phyloP scores from a whole-genome alignment of 1,140 invertebrate species.

The Aphidius gifuensis region DNA sequence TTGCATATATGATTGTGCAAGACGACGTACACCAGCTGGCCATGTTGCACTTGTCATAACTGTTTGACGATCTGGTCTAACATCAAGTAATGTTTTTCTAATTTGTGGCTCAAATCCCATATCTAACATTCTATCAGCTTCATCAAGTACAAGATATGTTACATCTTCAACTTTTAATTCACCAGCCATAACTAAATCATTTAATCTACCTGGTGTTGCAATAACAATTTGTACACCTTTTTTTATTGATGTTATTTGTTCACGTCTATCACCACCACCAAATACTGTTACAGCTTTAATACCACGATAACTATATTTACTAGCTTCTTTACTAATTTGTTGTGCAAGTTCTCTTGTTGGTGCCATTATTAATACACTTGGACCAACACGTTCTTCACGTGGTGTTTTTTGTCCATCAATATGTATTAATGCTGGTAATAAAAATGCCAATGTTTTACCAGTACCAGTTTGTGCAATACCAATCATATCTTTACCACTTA shows the following conservation, averaged over 20 bases:
- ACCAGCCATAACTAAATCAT: slow-evolving; percentile 69
- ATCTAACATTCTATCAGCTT: slow-evolving; percentile 84
- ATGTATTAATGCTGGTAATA: slow-evolving; percentile 86
- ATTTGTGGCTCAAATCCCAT: slow-evolving; percentile 90
- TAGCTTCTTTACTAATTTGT: slow-evolving; percentile 86
- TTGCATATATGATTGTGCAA: slow-evolving; percentile 82
- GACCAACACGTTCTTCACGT: slow-evolving; percentile 67
- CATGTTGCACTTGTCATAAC: slow-evolving; percentile 90
- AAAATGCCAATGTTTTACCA: slow-evolving; percentile 85
- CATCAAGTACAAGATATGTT: slow-evolving; percentile 89
- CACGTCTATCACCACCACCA: slow-evolving; percentile 74
- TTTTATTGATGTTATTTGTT: slow-evolving; percentile 70
- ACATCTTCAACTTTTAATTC: slow-evolving; percentile 70
- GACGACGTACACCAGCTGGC: slow-evolving; percentile 75
- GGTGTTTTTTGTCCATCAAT: slow-evolving; percentile 76
- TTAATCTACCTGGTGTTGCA: slow-evolving; percentile 84
- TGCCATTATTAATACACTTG: slow-evolving; percentile 82
- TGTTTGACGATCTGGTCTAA: slow-evolving; percentile 77
- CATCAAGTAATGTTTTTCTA: slow-evolving; percentile 72
- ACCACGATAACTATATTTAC: slow-evolving; percentile 78
- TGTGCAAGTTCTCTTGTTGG: slow-evolving; percentile 88
- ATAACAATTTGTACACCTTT: slow-evolving; percentile 84
- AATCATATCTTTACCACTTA: slow-evolving; percentile 84
- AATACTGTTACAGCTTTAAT: slow-evolving; percentile 86
- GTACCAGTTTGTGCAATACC: slow-evolving; percentile 93